A percentile compares a stretch with the other conserved stretches of the same genome.
These are phyloP conservation scores for Darevskia mixta DNA, from an alignment of 2,797 vertebrate genomes.

Conservation along the genomic window DNA sequence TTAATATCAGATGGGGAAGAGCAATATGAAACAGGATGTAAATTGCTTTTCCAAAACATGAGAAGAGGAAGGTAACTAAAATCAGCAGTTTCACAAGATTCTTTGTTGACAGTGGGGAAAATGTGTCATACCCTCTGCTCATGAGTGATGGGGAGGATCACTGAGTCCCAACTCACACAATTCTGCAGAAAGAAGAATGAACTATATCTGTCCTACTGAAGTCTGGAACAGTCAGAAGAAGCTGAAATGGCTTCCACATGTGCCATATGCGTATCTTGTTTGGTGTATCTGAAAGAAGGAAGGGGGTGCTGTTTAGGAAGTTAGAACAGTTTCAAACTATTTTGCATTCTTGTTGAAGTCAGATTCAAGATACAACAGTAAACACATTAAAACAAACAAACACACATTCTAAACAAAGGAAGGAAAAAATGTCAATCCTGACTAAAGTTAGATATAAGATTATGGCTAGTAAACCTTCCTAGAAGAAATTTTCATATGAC, in stretches of 20 bases:
- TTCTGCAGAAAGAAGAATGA: background rate
- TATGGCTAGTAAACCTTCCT: background rate
- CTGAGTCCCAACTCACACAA: background rate
- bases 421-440: background rate
- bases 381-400: background rate
- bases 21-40: conserved; percentile 24
- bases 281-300: background rate
- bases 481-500: background rate
- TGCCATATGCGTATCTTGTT: background rate
- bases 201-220: background rate
- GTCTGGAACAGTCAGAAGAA: background rate
- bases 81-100: background rate
- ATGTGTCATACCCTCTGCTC: background rate
- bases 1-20: conserved; percentile 26
- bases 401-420: too few relatives aligned
- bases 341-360: background rate
- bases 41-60: background rate
- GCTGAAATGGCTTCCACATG: background rate
- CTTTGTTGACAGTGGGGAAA: background rate
- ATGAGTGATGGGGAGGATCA: background rate
- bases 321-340: background rate
- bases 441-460: background rate
- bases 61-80: conserved; percentile 6
- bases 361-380: background rate
- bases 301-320: background rate